Conservation (phyloP, 2,113 vertebrate species). For the Salminus brasiliensis region DNA sequence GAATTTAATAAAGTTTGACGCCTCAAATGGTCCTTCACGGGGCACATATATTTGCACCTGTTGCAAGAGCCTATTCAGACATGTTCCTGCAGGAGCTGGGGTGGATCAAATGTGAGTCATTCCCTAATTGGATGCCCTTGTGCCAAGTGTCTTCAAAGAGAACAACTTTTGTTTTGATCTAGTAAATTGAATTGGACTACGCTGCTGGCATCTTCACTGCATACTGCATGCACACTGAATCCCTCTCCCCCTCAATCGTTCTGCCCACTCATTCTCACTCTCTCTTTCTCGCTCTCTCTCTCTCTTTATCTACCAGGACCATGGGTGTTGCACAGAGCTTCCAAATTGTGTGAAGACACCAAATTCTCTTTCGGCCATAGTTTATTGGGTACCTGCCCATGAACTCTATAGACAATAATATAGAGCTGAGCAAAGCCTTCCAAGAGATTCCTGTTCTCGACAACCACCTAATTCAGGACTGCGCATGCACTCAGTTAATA, state of each 20-base stretch:
- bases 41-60: slow-evolving; percentile 21
- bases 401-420: background rate
- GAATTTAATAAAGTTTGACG: background rate
- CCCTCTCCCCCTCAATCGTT: slow-evolving; percentile 3
- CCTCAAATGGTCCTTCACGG: background rate
- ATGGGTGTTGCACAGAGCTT: slow-evolving; percentile 22
- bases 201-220: slow-evolving; percentile 38
- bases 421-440: background rate
- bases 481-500: slow-evolving; percentile 17
- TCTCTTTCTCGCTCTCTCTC: background rate
- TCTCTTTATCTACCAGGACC: background rate
- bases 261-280: slow-evolving; percentile 25
- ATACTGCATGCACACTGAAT: slow-evolving; percentile 33
- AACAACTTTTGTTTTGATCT: slow-evolving; percentile 57
- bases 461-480: slow-evolving; percentile 3
- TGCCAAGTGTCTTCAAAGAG: slow-evolving; percentile 54
- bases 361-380: slow-evolving; percentile 25
- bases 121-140: slow-evolving; percentile 50
- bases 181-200: slow-evolving; percentile 54
- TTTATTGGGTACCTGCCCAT: slow-evolving; percentile 21
- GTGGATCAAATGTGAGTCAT: slow-evolving; percentile 47
- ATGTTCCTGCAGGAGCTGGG: slow-evolving; percentile 2
- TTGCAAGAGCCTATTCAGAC: slow-evolving; percentile 6
- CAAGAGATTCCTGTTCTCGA: background rate
- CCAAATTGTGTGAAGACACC: slow-evolving; percentile 12